Evolutionary conservation across 1,140 invertebrate genomes (phyloP).

Genomic region (Micrasema minimum): DNA sequence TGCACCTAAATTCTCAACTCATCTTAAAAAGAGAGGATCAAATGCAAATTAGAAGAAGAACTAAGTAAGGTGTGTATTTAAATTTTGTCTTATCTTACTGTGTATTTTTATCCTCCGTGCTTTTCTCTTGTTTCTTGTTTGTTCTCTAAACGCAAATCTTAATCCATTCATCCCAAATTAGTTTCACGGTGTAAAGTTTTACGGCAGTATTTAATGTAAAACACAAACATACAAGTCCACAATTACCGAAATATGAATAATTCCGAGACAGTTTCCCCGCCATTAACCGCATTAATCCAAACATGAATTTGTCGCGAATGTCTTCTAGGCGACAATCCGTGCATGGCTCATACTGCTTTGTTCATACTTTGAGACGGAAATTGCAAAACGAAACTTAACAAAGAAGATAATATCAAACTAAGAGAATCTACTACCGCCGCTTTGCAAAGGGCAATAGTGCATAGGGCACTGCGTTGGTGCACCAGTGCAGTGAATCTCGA

Average conservation of each 20-base stretch:
- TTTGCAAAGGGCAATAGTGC: no score
- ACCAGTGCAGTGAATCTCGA: no score
- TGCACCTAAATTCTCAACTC: no score
- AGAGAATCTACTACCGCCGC: no score
- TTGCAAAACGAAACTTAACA: background rate
- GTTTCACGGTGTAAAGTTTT: constrained; percentile 7
- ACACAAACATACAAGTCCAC: constrained; percentile 30
- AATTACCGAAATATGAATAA: constrained; percentile 29
- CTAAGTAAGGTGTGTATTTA: no score
- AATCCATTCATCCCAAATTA: constrained; percentile 17
- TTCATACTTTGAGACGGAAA: background rate
- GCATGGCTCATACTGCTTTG: background rate
- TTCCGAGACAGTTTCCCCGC: constrained; percentile 12
- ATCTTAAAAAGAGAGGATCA: no score
- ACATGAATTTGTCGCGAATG: constrained; percentile 28
- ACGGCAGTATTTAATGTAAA: background rate
- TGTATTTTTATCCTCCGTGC: no score
- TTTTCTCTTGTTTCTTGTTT: no score
- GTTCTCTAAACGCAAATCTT: constrained; percentile 7
- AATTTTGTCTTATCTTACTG: no score
- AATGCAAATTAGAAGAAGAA: no score
- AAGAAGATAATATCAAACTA: no score
- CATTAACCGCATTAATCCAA: constrained; percentile 30
- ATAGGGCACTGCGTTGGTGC: no score
- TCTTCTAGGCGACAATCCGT: constrained; percentile 26